Evolutionary conservation across 2,888 invertebrate species (phyloP).

Genomic region (Ormyrus labotus): DNA sequence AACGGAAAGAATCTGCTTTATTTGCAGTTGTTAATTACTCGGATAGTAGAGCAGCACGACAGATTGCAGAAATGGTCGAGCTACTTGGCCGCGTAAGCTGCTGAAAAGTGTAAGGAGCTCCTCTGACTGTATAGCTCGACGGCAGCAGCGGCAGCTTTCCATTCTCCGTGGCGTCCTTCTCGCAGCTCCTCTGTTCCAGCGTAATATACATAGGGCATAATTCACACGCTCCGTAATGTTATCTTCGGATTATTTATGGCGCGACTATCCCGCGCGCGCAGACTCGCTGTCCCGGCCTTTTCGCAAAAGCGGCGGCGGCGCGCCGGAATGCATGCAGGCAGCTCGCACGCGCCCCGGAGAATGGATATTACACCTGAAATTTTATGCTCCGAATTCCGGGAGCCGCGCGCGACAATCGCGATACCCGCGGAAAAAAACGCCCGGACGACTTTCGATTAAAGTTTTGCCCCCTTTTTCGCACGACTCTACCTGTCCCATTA

Average conservation of each 20-base stretch:
- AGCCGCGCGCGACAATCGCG: conserved; percentile 56
- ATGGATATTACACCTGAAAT: conserved; percentile 61
- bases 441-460: conserved; percentile 46
- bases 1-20: no score
- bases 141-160: conserved; percentile 18
- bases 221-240: conserved; percentile 65
- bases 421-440: conserved; percentile 45
- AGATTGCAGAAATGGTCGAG: conserved; percentile 28
- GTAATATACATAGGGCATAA: conserved; percentile 63
- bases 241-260: conserved; percentile 65
- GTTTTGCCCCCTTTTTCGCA: conserved; percentile 27
- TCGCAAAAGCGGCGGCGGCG: conserved; percentile 2
- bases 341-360: conserved; percentile 37
- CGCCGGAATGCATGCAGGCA: conserved; percentile 24
- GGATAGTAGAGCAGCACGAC: conserved; percentile 5
- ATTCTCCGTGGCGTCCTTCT: conserved; percentile 44
- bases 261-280: conserved; percentile 47
- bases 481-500: conserved; percentile 30
- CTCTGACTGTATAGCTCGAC: conserved; percentile 55
- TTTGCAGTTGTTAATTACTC: neutral
- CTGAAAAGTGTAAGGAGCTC: conserved; percentile 31
- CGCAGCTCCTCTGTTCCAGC: conserved; percentile 58
- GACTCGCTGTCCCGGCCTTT: conserved; percentile 28
- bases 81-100: conserved; percentile 36
- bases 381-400: conserved; percentile 61